Evolutionary conservation across 1,140 invertebrate species (phyloP).

Genomic region (Galendromus occidentalis): DNA sequence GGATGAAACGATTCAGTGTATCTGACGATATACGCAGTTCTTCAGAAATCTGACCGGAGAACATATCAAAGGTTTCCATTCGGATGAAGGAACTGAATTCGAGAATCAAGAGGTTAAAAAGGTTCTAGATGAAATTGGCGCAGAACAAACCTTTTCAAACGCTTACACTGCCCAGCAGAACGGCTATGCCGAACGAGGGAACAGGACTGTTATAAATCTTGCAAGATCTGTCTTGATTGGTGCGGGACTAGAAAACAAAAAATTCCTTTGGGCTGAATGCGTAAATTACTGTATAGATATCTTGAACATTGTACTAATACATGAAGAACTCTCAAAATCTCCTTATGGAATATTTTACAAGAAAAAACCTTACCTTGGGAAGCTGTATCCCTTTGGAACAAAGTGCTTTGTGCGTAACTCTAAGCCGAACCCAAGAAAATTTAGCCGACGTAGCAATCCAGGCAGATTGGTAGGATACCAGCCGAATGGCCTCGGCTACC

Average conservation of each 20-base stretch:
- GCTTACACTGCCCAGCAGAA: slow-evolving; percentile 11
- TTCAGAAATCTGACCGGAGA: background rate
- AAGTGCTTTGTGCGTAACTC: background rate
- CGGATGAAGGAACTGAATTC: background rate
- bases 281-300: no score
- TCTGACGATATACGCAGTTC: background rate
- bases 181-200: slow-evolving; percentile 5
- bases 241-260: background rate
- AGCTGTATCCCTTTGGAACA: no score
- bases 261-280: slow-evolving; percentile 13
- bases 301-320: no score
- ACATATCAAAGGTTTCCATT: background rate
- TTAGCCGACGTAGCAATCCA: no score
- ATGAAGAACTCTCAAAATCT: no score
- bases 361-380: no score
- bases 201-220: slow-evolving; percentile 12
- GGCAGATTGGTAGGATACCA: no score
- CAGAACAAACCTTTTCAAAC: slow-evolving; percentile 2
- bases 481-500: background rate
- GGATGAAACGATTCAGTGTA: background rate
- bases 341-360: no score
- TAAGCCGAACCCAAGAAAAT: background rate
- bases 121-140: background rate
- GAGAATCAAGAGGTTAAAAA: background rate
- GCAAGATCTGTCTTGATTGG: slow-evolving; percentile 14